phyloP scores from a whole-genome alignment of 2,113 vertebrate species.

The Gobiocypris rarus region DNA sequence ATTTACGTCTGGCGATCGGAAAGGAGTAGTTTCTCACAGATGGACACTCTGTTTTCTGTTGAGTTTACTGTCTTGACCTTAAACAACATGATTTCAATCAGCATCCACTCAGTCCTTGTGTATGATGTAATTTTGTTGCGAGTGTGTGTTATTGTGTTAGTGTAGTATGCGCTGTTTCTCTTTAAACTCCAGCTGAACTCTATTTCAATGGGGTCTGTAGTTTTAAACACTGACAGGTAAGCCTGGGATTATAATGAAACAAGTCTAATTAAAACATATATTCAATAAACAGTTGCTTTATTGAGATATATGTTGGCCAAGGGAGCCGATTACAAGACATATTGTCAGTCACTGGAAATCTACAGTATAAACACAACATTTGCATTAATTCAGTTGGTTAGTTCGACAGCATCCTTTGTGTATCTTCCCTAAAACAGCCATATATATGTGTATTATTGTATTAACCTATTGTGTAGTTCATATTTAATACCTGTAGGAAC shows the following conservation, averaged over 20 bases:
- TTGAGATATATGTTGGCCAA: slow-evolving; percentile 38
- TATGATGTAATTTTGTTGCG: slow-evolving; percentile 40
- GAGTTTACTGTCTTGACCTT: slow-evolving; percentile 34
- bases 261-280: slow-evolving; percentile 48
- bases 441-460: slow-evolving; percentile 16
- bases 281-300: slow-evolving; percentile 55
- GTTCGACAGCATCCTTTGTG: slow-evolving; percentile 1
- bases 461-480: background rate
- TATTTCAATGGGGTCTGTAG: slow-evolving; percentile 4
- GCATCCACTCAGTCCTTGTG: slow-evolving; percentile 27
- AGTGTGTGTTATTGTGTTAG: slow-evolving; percentile 29
- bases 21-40: slow-evolving; percentile 1
- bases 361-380: slow-evolving; percentile 16
- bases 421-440: background rate
- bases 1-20: background rate
- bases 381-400: background rate
- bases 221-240: slow-evolving; percentile 40
- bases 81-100: slow-evolving; percentile 51
- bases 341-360: slow-evolving; percentile 27
- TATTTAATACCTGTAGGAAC: slow-evolving; percentile 33
- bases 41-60: slow-evolving; percentile 16
- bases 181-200: slow-evolving; percentile 55
- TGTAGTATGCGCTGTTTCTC: slow-evolving; percentile 26
- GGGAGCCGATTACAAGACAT: slow-evolving; percentile 30
- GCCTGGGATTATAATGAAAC: slow-evolving; percentile 42